A percentile compares a stretch with the other conserved stretches of the same genome.
phyloP scores from a whole-genome alignment of 2,888 invertebrate species.

The Trimorus sp. region DNA sequence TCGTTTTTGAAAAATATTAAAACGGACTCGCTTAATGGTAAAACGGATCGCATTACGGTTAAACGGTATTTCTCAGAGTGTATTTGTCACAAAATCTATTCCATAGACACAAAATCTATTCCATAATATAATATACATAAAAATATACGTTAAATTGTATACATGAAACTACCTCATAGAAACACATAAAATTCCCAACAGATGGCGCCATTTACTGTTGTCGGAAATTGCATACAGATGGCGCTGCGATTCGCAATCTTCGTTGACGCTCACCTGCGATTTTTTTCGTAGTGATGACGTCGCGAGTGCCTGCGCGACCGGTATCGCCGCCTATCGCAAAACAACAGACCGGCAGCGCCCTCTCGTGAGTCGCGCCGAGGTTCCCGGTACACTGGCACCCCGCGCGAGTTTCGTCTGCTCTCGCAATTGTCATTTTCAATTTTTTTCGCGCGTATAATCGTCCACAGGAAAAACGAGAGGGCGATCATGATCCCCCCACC shows the following conservation, averaged over 20 bases:
- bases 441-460: slow-evolving; percentile 68
- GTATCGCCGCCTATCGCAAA: slow-evolving; percentile 72
- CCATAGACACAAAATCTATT: too few species aligned
- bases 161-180: too few species aligned
- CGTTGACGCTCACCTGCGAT: slow-evolving; percentile 73
- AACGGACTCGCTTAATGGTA: too few species aligned
- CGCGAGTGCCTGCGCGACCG: slow-evolving; percentile 74
- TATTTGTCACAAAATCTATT: too few species aligned
- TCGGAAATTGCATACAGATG: not conserved
- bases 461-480: slow-evolving; percentile 75
- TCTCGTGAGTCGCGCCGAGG: slow-evolving; percentile 70
- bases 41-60: too few species aligned
- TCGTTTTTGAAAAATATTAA: too few species aligned
- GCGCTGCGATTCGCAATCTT: not conserved
- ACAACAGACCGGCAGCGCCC: slow-evolving; percentile 63
- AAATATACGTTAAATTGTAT: too few species aligned
- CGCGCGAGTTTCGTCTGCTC: slow-evolving; percentile 69
- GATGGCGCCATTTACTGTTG: too few species aligned
- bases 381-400: slow-evolving; percentile 62
- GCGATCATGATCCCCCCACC: slow-evolving; percentile 71
- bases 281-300: slow-evolving; percentile 75
- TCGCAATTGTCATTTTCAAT: slow-evolving; percentile 55
- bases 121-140: too few species aligned
- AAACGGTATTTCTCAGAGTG: too few species aligned
- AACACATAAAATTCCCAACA: too few species aligned